These are phyloP conservation scores for Paratrypauchen microcephalus DNA, from an alignment of 2,797 vertebrate genomes.

Conservation along the genomic window DNA sequence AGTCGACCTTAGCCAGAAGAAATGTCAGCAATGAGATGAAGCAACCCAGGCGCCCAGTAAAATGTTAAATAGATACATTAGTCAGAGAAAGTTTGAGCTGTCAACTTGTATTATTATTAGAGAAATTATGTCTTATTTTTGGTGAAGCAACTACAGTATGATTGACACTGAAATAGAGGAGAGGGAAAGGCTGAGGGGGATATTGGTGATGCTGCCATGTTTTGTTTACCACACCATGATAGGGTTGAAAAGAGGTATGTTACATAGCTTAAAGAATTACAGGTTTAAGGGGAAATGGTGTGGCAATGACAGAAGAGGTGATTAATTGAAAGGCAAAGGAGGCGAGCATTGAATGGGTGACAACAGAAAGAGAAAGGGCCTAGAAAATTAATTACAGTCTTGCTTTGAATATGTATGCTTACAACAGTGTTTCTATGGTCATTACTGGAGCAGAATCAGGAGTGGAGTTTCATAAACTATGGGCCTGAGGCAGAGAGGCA, in stretches of 20 bases:
- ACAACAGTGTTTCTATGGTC: neutral
- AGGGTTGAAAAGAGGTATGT: too few relatives aligned
- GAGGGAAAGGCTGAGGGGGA: neutral
- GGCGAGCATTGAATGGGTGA: neutral
- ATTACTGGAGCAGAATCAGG: neutral
- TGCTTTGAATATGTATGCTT: neutral
- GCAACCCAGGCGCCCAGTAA: neutral
- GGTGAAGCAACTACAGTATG: neutral
- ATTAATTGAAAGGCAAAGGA: neutral
- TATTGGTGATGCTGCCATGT: neutral
- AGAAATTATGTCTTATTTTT: neutral
- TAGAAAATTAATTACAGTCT: neutral
- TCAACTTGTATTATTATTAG: neutral
- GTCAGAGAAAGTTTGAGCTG: neutral
- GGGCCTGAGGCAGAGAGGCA: neutral
- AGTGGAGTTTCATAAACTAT: neutral
- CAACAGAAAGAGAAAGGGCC: neutral
- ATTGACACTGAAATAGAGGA: neutral
- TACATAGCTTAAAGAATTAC: too few relatives aligned
- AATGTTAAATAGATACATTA: neutral
- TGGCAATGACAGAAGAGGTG: neutral
- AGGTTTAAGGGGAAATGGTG: too few relatives aligned
- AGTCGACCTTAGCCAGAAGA: neutral
- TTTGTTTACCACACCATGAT: too few relatives aligned
- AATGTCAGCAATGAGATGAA: neutral